A percentile compares a stretch with the other conserved stretches of the same genome.
Evolutionary conservation across 2,888 invertebrate species (phyloP).

Genomic region (Dynastes grantii): DNA sequence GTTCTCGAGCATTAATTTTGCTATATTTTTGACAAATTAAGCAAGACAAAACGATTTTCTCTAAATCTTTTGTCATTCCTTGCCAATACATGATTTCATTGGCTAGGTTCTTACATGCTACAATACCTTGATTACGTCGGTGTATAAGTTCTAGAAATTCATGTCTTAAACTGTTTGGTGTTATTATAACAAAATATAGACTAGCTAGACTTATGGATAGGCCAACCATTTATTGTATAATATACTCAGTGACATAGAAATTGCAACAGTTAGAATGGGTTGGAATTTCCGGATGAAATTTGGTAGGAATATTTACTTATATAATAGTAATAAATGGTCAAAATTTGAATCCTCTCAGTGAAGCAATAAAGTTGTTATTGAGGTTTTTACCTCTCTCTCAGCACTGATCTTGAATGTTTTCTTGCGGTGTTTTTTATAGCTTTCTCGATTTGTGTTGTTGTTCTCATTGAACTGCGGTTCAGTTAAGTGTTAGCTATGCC

Average conservation of each 20-base stretch:
- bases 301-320: no score
- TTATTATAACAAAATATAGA: slow-evolving; percentile 3
- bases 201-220: slow-evolving; percentile 42
- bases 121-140: slow-evolving; percentile 48
- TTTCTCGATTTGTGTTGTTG: no score
- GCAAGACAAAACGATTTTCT: slow-evolving; percentile 11
- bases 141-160: slow-evolving; percentile 44
- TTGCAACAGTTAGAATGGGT: no score
- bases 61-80: slow-evolving; percentile 44
- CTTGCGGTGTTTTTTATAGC: no score
- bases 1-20: slow-evolving; percentile 47
- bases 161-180: slow-evolving; percentile 35
- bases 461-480: no score
- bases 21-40: slow-evolving; percentile 51
- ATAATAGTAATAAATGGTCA: no score
- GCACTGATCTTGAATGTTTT: no score
- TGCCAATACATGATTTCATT: slow-evolving; percentile 59
- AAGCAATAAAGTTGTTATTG: no score
- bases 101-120: slow-evolving; percentile 51
- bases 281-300: no score
- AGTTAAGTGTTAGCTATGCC: no score
- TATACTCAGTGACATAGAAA: background rate
- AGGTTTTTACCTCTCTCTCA: no score
- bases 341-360: no score
- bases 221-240: slow-evolving; percentile 44